phyloP scores from a whole-genome alignment of 2,888 invertebrate species.

The Eupithecia insigniata region DNA sequence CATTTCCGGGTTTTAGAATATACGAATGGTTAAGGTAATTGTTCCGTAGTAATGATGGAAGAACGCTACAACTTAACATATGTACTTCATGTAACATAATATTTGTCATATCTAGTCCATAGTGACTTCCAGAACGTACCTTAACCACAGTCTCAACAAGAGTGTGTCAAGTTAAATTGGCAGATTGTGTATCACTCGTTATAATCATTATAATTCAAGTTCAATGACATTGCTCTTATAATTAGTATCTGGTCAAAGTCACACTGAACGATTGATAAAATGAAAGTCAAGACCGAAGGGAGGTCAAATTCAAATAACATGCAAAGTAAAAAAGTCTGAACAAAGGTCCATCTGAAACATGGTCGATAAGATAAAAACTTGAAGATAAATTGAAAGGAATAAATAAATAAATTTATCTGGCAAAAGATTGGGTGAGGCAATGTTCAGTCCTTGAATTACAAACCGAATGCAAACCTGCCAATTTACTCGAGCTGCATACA shows the following conservation, averaged over 20 bases:
- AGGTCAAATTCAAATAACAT: not conserved
- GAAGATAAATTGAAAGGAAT: slow-evolving; percentile 16
- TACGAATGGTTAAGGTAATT: slow-evolving; percentile 52
- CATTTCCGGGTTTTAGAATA: slow-evolving; percentile 56
- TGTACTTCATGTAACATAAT: slow-evolving; percentile 66
- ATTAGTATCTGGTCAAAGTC: slow-evolving; percentile 19
- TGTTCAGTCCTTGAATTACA: slow-evolving; percentile 39
- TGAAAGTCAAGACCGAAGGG: slow-evolving; percentile 7
- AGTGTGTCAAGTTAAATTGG: slow-evolving; percentile 60
- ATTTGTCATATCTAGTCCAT: slow-evolving; percentile 57
- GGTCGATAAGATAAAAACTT: slow-evolving; percentile 22
- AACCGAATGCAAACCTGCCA: slow-evolving; percentile 54
- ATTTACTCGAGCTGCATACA: slow-evolving; percentile 52
- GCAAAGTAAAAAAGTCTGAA: not conserved
- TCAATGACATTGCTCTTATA: slow-evolving; percentile 46
- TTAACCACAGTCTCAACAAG: slow-evolving; percentile 58
- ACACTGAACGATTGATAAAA: slow-evolving; percentile 7
- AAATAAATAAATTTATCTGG: slow-evolving; percentile 11
- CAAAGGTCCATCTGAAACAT: slow-evolving; percentile 5
- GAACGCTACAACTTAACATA: slow-evolving; percentile 72
- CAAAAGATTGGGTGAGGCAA: slow-evolving; percentile 30
- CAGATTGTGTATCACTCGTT: slow-evolving; percentile 57
- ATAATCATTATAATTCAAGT: slow-evolving; percentile 51
- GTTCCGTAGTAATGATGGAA: slow-evolving; percentile 72
- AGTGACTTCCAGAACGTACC: slow-evolving; percentile 65